Conservation (phyloP, 2,888 invertebrate species). For the Athripsodes cinereus region DNA sequence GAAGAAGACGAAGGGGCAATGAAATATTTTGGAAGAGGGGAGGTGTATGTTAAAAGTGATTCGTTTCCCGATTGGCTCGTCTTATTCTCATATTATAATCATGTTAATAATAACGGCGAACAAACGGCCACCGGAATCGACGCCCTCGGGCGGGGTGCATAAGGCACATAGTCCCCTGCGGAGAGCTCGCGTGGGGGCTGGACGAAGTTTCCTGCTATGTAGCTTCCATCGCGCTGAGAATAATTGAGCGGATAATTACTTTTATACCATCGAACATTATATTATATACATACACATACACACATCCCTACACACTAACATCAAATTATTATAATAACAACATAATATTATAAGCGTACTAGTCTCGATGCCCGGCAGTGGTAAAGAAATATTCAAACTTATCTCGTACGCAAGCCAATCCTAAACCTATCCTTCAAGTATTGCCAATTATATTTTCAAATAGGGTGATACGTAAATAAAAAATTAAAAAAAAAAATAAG, state of each 20-base stretch:
- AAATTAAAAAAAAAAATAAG: no score
- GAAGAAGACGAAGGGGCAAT: background rate
- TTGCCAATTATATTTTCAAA: no score
- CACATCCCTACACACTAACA: background rate
- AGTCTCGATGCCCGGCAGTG: no score
- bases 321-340: background rate
- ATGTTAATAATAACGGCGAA: conserved; percentile 20
- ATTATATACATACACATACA: background rate
- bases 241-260: conserved; percentile 26
- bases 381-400: no score
- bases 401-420: no score
- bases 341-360: no score
- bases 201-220: conserved; percentile 12
- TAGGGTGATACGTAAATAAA: no score
- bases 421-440: no score
- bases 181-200: conserved; percentile 11
- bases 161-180: conserved; percentile 10
- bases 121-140: conserved; percentile 10
- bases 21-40: background rate
- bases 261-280: conserved; percentile 19
- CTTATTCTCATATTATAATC: conserved; percentile 15
- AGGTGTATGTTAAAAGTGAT: background rate
- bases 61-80: conserved; percentile 14
- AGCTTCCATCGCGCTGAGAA: conserved; percentile 22
- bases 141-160: conserved; percentile 15